Conservation (phyloP, 2,113 vertebrate species). For the Murina feae region DNA sequence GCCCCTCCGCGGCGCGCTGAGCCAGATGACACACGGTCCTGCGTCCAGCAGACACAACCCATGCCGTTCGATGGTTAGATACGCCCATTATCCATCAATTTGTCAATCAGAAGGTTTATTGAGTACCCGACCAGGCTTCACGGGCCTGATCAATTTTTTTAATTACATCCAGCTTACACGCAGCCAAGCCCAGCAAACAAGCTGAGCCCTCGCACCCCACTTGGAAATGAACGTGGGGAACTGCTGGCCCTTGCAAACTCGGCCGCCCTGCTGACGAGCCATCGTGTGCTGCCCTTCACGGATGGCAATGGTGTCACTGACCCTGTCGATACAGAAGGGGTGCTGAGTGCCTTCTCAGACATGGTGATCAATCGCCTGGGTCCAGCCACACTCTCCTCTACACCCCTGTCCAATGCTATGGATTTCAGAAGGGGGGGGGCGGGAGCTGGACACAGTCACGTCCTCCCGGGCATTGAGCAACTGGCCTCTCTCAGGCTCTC, state of each 20-base stretch:
- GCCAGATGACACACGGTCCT: neutral
- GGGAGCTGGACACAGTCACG: too few species aligned
- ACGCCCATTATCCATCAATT: conserved; percentile 47
- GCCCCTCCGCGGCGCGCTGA: neutral
- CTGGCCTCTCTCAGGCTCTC: neutral
- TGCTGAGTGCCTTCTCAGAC: conserved; percentile 14
- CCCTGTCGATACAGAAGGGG: conserved; percentile 16
- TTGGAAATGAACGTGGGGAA: conserved; percentile 34
- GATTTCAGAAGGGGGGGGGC: neutral
- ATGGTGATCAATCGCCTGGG: neutral
- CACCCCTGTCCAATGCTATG: neutral
- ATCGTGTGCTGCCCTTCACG: neutral
- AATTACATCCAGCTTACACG: conserved; percentile 47
- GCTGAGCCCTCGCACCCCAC: neutral
- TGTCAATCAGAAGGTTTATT: conserved; percentile 61
- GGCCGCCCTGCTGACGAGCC: neutral
- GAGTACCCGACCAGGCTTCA: conserved; percentile 42
- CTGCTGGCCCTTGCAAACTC: neutral
- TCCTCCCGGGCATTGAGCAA: neutral
- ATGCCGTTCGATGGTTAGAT: neutral
- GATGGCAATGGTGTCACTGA: neutral
- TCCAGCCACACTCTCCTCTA: neutral
- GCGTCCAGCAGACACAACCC: neutral
- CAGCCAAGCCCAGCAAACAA: conserved; percentile 43
- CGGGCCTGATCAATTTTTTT: conserved; percentile 63